Base-by-base conservation (phyloP, 2,888 invertebrate genomes). In the Pheosia gnoma region DNA sequence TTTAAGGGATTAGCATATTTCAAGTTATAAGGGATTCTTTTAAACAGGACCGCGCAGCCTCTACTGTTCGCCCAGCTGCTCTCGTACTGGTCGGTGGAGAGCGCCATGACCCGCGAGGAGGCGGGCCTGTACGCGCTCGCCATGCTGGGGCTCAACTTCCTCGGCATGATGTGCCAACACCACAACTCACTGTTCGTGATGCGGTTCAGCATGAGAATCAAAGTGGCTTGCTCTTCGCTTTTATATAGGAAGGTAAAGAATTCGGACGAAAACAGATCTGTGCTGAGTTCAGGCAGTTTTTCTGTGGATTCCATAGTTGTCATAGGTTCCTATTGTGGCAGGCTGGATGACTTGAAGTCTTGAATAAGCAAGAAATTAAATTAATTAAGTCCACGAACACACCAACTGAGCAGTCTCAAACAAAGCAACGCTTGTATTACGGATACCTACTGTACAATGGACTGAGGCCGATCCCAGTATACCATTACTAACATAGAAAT, bases 201-300 rank as follows among this genome's bases (percentile, higher is more conserved):
- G 70, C 94, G 95, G 61, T 93, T 96, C 61, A 96, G 97, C 68
- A 95, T 97, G 95, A 94, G 95, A 80, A 86, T 97, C 52, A 94
- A 97, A 80, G 93, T 97, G 0, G 96, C 96, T 0, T 95, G 95
- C 72, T 96, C 96, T 63, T 95, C 96, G 0, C 86, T 97, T 0
- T 89, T 97, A 51, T 97, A 96, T 77, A 95, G 96, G 87, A 97
- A 97, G 95, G 97, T 97, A 83, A 77, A 67, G 62, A 49, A 51
- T 45, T 45, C 9, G 9, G 5, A 39, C 43, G 43, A 25, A 52
- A 41, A 47, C 8, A 56, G 49, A 51, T n/a, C 25, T 45, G 38
- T 49, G 54, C 54, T 49, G 49, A 49, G 25, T 25, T 25, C 25
- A 1, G 25, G 25, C 25, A 25, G 25, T 25, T 25, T 25, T 25